Percentiles rank a stretch among this genome's conserved stretches.
Conservation (phyloP, 2,797 vertebrate species). For the Sphenopsis melanotis region DNA sequence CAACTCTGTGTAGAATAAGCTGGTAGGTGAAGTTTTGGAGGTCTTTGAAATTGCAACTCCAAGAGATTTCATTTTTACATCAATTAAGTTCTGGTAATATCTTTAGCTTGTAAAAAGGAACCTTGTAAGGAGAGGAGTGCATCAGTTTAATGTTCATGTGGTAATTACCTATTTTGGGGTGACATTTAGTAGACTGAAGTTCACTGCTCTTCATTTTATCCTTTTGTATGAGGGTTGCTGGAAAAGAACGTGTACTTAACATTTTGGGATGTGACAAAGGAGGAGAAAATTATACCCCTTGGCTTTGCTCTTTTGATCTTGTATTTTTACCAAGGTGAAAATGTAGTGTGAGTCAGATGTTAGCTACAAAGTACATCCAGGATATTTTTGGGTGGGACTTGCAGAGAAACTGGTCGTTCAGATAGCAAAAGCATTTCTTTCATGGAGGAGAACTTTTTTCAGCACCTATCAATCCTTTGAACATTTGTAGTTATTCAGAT, state of each 20-base stretch:
- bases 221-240: slow-evolving; percentile 29
- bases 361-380: not conserved
- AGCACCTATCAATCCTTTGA: not conserved
- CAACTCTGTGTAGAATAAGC: not conserved
- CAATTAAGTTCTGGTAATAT: slow-evolving; percentile 44
- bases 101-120: slow-evolving; percentile 47
- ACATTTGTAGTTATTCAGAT: not conserved
- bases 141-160: slow-evolving; percentile 57
- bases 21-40: not conserved
- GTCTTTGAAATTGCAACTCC: not conserved
- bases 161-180: slow-evolving; percentile 72
- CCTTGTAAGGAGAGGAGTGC: slow-evolving; percentile 4
- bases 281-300: slow-evolving; percentile 64
- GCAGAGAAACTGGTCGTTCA: not conserved
- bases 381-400: not conserved
- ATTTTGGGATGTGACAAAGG: slow-evolving; percentile 57
- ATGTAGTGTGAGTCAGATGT: not conserved
- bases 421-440: not conserved
- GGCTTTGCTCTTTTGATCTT: slow-evolving; percentile 50
- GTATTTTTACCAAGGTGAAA: slow-evolving; percentile 52
- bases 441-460: not conserved
- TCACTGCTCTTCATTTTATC: slow-evolving; percentile 55
- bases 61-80: not conserved
- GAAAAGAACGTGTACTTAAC: slow-evolving; percentile 46
- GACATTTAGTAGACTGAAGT: slow-evolving; percentile 71